These are phyloP conservation scores for Macroteleia sp. DNA, from an alignment of 2,888 invertebrate genomes.

Conservation along the genomic window DNA sequence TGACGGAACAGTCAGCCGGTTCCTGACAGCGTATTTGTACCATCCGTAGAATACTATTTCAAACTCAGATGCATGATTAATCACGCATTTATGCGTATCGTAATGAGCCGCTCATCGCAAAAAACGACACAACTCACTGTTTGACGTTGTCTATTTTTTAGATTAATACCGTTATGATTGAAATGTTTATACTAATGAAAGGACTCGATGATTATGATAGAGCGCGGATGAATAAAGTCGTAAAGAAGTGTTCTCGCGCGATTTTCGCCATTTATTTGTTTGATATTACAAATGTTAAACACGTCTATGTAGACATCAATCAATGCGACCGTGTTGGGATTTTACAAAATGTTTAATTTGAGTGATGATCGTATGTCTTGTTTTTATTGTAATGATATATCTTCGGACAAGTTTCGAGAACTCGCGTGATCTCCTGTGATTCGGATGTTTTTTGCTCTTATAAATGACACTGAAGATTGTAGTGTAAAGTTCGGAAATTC, in stretches of 20 bases:
- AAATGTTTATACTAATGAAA: conserved; percentile 2
- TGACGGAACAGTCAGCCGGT: conserved; percentile 52
- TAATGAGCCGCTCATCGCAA: conserved; percentile 25
- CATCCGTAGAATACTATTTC: conserved; percentile 34
- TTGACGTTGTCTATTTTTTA: neutral
- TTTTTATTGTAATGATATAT: too few species aligned
- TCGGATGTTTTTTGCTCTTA: too few species aligned
- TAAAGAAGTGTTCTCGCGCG: neutral
- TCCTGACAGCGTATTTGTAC: conserved; percentile 60
- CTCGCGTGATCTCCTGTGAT: too few species aligned
- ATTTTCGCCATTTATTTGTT: conserved; percentile 9
- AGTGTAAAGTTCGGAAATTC: too few species aligned
- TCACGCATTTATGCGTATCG: conserved; percentile 51
- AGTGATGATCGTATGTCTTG: conserved; percentile 29
- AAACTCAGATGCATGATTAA: conserved; percentile 46
- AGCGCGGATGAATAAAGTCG: conserved; percentile 2
- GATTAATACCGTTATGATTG: conserved; percentile 14
- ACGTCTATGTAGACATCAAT: conserved; percentile 22
- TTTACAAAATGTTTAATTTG: conserved; percentile 6
- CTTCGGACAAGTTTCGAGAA: too few species aligned
- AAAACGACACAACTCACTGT: conserved; percentile 12
- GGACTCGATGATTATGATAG: conserved; percentile 16
- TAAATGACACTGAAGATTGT: too few species aligned
- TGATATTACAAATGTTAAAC: conserved; percentile 12
- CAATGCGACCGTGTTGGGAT: conserved; percentile 4